Evolutionary conservation across 2,888 invertebrate species (phyloP), one percentile per base, ranked within the genome.

Genomic region (Villa cingulata): DNA sequence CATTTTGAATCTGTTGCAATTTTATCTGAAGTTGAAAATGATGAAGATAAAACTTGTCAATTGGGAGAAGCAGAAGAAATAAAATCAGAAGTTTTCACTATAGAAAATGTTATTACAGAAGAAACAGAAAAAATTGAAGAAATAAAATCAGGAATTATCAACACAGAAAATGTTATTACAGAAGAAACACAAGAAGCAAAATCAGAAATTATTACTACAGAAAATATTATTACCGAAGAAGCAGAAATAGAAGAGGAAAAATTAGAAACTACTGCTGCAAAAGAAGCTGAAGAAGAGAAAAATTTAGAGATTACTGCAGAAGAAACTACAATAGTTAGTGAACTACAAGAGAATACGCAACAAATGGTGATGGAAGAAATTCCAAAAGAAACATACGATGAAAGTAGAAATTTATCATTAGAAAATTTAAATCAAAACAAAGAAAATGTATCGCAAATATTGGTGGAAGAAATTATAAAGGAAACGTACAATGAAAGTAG

Each of bases 111-210:
- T 3, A 37, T 20, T 12, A 41, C 32, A 23, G 44, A 51, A 17
- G 49, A 52, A 16, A 37, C 51, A 36, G 36, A 48, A 23, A 53
- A 46, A 20, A 48, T 48, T 12, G 51, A 51, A 43, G 41, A 38
- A 16, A 50, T 40, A 44, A 12, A 29, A 29, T 2, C 14, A 23
- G n/a, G n/a, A n/a, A n/a, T n/a, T n/a, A n/a, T n/a, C n/a, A n/a
- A n/a, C 9, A 18, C 27, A 9, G 27, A 18, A 34, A 19, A 29
- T 36, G 14, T 16, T 10, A n/a, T n/a, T 16, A 23, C 23, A 32
- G 14, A 41, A 16, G n/a, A n/a, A n/a, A 17, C 16, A 17, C 40
- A 41, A 19, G n/a, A n/a, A n/a, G n/a, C n/a, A n/a, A 16, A 7
- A 5, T 9, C 19, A 20, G 29, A 37, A 16, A 29, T 18, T 20